A percentile compares a stretch with the other conserved stretches of the same genome.
Evolutionary conservation across 92 coral and sea anemone species (phyloP).

Genomic region (Zoanthus sociatus): DNA sequence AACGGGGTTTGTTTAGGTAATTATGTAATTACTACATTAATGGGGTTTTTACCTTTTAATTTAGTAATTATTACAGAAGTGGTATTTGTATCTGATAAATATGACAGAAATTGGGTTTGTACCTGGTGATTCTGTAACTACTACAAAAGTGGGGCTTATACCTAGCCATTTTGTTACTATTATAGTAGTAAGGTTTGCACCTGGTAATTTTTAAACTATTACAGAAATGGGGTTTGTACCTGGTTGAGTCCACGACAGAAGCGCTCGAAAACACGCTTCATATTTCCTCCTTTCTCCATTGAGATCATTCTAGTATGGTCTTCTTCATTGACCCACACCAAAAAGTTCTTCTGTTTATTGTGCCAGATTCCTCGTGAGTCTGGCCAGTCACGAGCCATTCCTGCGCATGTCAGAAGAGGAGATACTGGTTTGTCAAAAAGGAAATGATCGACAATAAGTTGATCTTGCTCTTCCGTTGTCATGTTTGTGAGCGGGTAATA

Average conservation of each 20-base stretch:
- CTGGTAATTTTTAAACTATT: background rate
- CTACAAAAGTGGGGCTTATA: too few relatives aligned
- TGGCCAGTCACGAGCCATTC: slow-evolving; percentile 99
- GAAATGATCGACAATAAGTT: slow-evolving; percentile 94
- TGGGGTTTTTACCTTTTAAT: too few relatives aligned
- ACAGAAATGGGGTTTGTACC: background rate
- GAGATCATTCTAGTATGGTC: slow-evolving; percentile 97
- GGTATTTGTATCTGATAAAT: too few relatives aligned
- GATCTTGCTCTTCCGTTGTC: slow-evolving; percentile 92
- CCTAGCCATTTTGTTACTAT: too few relatives aligned
- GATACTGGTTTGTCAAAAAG: slow-evolving; percentile 99
- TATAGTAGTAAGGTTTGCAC: background rate
- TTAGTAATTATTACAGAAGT: too few relatives aligned
- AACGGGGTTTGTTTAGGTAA: too few relatives aligned
- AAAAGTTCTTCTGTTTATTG: slow-evolving; percentile 91
- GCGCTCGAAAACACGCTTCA: slow-evolving; percentile 91
- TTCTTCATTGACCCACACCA: slow-evolving; percentile 98
- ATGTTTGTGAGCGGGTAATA: slow-evolving; percentile 91
- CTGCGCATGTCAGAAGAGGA: slow-evolving; percentile 97
- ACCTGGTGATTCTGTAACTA: too few relatives aligned
- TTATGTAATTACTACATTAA: too few relatives aligned
- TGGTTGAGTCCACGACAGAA: slow-evolving; percentile 66
- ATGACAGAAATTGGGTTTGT: too few relatives aligned
- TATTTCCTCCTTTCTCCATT: slow-evolving; percentile 94
- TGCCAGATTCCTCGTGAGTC: slow-evolving; percentile 99